Conservation (phyloP, 2,113 vertebrate species). For the Sinocyclocheilus grahami region DNA sequence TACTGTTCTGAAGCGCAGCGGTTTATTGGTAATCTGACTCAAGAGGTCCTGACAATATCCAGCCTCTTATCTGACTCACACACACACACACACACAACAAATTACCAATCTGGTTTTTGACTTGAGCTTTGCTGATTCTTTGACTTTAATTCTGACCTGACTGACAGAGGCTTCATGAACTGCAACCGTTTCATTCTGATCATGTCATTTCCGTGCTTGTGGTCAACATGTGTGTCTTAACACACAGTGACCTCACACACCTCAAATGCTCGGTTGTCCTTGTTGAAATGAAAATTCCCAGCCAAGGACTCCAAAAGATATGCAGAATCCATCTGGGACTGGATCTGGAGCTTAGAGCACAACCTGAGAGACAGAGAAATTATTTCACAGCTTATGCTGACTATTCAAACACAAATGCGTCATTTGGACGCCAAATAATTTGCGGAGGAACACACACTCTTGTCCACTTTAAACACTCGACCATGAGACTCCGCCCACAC, state of each 20-base stretch:
- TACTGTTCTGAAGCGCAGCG: conserved; percentile 68
- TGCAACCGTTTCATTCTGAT: neutral
- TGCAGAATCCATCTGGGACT: conserved; percentile 65
- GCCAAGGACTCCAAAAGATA: conserved; percentile 70
- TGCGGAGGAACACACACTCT: neutral
- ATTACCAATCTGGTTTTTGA: neutral
- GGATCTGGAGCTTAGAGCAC: conserved; percentile 70
- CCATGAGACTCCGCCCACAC: conserved; percentile 3
- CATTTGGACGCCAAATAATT: neutral
- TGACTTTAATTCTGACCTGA: neutral
- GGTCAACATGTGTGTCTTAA: neutral
- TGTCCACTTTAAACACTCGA: neutral
- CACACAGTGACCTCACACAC: conserved; percentile 54
- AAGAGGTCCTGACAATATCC: conserved; percentile 63
- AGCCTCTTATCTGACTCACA: conserved; percentile 25
- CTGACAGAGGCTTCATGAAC: neutral
- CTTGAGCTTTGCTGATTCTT: neutral
- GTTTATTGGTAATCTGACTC: conserved; percentile 76
- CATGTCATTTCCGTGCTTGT: neutral
- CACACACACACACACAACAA: conserved; percentile 46
- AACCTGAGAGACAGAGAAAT: conserved; percentile 61
- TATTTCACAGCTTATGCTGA: neutral
- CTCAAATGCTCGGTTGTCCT: conserved; percentile 74
- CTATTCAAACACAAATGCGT: neutral
- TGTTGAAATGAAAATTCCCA: conserved; percentile 70